Conservation (phyloP, 2,113 vertebrate genomes). For the Malurus cyaneus region DNA sequence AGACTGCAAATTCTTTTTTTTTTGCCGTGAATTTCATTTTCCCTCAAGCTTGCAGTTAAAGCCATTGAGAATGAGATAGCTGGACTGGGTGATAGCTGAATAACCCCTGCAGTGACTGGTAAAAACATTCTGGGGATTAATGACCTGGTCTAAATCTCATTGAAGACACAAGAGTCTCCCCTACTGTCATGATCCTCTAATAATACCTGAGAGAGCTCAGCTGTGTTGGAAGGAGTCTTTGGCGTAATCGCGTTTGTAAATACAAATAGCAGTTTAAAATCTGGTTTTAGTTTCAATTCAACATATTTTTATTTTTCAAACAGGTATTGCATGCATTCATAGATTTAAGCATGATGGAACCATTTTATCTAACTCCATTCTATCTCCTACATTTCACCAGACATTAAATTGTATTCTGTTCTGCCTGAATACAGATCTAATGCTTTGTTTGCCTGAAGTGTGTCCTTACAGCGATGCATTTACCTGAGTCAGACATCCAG, state of each 20-base stretch:
- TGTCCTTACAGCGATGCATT: not conserved
- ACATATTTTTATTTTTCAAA: not conserved
- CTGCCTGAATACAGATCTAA: not conserved
- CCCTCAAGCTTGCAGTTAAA: not conserved
- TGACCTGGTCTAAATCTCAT: not conserved
- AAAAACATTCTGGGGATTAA: slow-evolving; percentile 13
- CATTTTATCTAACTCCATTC: not conserved
- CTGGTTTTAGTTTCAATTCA: not conserved
- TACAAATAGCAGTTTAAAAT: not conserved
- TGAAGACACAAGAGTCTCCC: not conserved
- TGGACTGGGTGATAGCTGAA: not conserved
- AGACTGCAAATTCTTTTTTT: not conserved
- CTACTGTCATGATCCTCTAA: not conserved
- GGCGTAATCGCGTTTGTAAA: not conserved
- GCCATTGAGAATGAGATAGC: not conserved
- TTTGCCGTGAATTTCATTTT: not conserved
- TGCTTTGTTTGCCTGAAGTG: not conserved
- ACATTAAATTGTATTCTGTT: not conserved
- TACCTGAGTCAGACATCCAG: not conserved
- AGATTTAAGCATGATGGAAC: not conserved
- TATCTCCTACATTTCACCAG: not conserved
- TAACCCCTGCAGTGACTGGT: not conserved
- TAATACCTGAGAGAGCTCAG: not conserved
- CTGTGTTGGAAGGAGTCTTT: not conserved
- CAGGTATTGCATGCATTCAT: not conserved